These are phyloP conservation scores for Tipula vernalis DNA, from an alignment of 2,888 invertebrate species.

Conservation along the genomic window DNA sequence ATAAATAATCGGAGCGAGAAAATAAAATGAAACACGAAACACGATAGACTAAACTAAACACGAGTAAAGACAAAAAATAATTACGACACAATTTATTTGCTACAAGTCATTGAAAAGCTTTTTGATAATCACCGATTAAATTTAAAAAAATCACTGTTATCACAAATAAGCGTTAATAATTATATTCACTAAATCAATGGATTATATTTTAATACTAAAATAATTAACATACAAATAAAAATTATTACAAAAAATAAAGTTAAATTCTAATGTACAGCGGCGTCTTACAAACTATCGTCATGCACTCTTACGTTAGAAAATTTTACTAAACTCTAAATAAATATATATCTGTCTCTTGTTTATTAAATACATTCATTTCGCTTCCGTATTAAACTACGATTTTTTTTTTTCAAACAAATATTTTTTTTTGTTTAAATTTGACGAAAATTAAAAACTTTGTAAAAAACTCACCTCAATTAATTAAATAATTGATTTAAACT, in stretches of 20 bases:
- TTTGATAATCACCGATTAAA: background rate
- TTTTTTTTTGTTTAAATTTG: background rate
- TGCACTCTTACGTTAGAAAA: background rate
- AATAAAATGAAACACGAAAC: background rate
- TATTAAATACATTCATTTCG: background rate
- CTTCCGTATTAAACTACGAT: background rate
- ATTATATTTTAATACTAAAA: background rate
- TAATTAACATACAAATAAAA: background rate
- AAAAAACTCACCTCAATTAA: conserved; percentile 10
- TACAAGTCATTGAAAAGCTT: background rate
- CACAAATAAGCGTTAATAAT: background rate
- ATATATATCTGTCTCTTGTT: background rate
- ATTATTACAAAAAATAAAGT: background rate
- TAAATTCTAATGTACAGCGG: conserved; percentile 6
- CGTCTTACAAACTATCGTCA: conserved; percentile 5
- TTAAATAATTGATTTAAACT: background rate
- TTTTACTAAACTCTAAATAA: background rate
- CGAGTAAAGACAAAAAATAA: background rate
- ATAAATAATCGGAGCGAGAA: background rate
- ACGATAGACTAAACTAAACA: too few species aligned
- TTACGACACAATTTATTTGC: conserved; percentile 6
- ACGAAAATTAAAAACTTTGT: background rate
- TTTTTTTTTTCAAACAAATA: background rate
- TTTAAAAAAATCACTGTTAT: background rate
- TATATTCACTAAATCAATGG: conserved; percentile 6